These are phyloP conservation scores for Drosophila meridiana DNA, from an alignment of 2,888 invertebrate species.

Conservation along the genomic window DNA sequence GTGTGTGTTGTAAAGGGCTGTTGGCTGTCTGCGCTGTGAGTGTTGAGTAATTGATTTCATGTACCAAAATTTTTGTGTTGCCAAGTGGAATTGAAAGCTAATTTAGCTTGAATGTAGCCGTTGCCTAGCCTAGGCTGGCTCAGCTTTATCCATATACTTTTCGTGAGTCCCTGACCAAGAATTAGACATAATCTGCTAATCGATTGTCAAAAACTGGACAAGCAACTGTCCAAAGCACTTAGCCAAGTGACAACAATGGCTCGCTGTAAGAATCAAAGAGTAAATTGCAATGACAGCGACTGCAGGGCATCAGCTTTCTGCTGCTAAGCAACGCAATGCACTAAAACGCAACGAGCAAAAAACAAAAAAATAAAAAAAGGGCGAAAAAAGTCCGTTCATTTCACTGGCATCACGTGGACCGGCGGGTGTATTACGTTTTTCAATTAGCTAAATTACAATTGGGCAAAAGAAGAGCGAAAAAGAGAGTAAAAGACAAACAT, in stretches of 20 bases:
- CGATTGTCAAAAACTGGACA: constrained; percentile 21
- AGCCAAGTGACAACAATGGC: constrained; percentile 27
- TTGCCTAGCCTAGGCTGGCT: neutral
- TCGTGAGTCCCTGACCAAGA: neutral
- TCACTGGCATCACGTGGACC: constrained; percentile 58
- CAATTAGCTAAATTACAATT: constrained; percentile 84
- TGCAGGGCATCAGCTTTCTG: constrained; percentile 33
- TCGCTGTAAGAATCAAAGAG: constrained; percentile 33
- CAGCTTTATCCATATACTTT: no score
- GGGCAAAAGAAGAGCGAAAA: constrained; percentile 6
- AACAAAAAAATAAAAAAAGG: constrained; percentile 2
- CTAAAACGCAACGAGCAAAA: constrained; percentile 22
- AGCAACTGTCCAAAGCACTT: constrained; percentile 33
- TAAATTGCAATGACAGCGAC: constrained; percentile 37
- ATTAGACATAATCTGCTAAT: constrained; percentile 39
- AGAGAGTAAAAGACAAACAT: constrained; percentile 5
- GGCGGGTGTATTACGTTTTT: constrained; percentile 83
- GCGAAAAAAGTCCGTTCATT: constrained; percentile 2
- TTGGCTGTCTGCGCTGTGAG: constrained; percentile 7
- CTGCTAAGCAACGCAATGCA: constrained; percentile 37
- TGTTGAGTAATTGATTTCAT: constrained; percentile 47
- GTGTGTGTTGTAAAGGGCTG: constrained; percentile 28
- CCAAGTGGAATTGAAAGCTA: constrained; percentile 24
- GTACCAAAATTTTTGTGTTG: constrained; percentile 22
- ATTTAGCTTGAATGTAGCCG: constrained; percentile 9